Evolutionary conservation across 2,797 vertebrate species (phyloP).

Genomic region (Anguilla megastoma): DNA sequence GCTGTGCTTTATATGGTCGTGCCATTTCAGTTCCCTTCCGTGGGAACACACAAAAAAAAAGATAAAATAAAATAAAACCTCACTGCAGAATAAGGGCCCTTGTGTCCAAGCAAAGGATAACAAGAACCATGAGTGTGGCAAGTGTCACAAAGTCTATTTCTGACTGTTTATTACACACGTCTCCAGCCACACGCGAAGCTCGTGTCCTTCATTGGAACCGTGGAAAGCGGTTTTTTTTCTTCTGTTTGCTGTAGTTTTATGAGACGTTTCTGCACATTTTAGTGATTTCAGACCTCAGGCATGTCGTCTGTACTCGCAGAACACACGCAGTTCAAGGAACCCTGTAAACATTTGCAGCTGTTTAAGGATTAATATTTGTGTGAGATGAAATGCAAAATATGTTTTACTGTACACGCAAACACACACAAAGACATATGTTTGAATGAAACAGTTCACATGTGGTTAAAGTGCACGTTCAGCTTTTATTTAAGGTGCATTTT

Average conservation of each 20-base stretch:
- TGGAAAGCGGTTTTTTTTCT: slow-evolving; percentile 41
- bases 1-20: neutral
- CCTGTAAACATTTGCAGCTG: slow-evolving; percentile 53
- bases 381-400: neutral
- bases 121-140: slow-evolving; percentile 77
- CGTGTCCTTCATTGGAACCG: slow-evolving; percentile 51
- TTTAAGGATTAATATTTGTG: neutral
- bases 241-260: slow-evolving; percentile 42
- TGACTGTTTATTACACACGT: slow-evolving; percentile 58
- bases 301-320: slow-evolving; percentile 45
- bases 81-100: neutral
- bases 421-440: no score
- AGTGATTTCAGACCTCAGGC: slow-evolving; percentile 59
- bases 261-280: slow-evolving; percentile 56
- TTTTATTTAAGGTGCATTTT: no score
- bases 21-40: neutral
- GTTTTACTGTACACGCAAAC: neutral
- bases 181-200: slow-evolving; percentile 36
- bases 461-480: no score
- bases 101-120: slow-evolving; percentile 53
- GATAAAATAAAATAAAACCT: neutral
- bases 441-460: no score
- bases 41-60: neutral
- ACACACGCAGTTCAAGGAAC: slow-evolving; percentile 28
- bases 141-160: slow-evolving; percentile 61